Base-by-base conservation (phyloP, 2,888 invertebrate genomes). In the Euclidia mi region DNA sequence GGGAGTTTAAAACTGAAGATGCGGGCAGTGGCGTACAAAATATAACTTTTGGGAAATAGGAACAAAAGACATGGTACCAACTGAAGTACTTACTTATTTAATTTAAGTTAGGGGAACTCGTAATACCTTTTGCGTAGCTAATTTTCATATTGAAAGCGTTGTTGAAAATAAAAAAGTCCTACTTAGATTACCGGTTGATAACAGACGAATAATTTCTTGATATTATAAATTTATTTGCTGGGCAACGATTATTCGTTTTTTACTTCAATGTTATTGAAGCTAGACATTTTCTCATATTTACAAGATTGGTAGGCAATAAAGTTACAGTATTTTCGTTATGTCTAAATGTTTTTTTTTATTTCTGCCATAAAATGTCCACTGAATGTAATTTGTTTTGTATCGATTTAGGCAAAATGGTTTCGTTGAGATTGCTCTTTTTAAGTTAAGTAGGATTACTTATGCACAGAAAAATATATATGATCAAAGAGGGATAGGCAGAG, bases 81-180 rank as follows among this genome's bases (percentile, higher is more conserved):
- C 44, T 53, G 12, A 56, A 57, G 65, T 43, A 50, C 56, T n/a
- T n/a, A n/a, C n/a, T 73, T 69, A 66, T 64, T 70, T 76, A 66
- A 74, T 76, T 73, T 66, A 76, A 76, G 64, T 74, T 70, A 31
- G 38, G 42, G 15, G 56, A 72, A 73, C 70, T 73, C 32, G 56
- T 76, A 58, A 70, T 72, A 67, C 55, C 56, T 64, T 69, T 56
- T 51, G 35, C 47, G 52, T 37, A n/a, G n/a, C n/a, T n/a, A n/a
- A n/a, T n/a, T n/a, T n/a, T n/a, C n/a, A n/a, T n/a, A n/a, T n/a
- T n/a, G n/a, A n/a, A n/a, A n/a, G n/a, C n/a, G n/a, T n/a, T n/a
- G n/a, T n/a, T n/a, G n/a, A n/a, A n/a, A n/a, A n/a, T n/a, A n/a
- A n/a, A n/a, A n/a, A n/a, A n/a, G n/a, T n/a, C n/a, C n/a, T n/a